Evolutionary conservation across 2,113 vertebrate species (phyloP), one percentile per base, ranked within the genome.

Genomic region (Lanius collurio): DNA sequence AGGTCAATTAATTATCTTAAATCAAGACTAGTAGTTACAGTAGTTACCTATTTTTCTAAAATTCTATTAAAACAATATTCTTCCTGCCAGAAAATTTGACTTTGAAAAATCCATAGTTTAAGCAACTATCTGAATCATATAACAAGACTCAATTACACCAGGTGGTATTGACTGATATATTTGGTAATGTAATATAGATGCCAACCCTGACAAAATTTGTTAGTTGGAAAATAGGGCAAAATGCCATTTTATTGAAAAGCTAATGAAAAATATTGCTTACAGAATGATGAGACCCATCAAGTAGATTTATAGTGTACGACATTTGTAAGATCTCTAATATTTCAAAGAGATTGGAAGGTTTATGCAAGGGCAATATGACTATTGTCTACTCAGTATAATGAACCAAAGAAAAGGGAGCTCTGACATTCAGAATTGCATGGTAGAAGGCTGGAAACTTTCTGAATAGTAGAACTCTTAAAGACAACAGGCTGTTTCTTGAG

Each of bases 121-220:
- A 97, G 77, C 52, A 97, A 91, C 75, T 94, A 89, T 87, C 85
- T 87, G 74, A 94, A 76, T 94, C 65, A 75, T 39, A 86, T 89
- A 95, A 89, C 19, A 91, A 94, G 85, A 85, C 82, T 97, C 83
- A 95, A 78, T 97, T 94, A 92, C 26, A 95, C 57, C 82, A 94
- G 90, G 78, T 95, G 64, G 46, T 97, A 95, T 90, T 96, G 95
- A 97, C 62, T 92, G 83, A 94, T 96, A 41, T 83, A 90, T 97
- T 96, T 97, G 85, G 81, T 97, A 97, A 96, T 70, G 53, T 90
- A 95, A 97, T 94, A 97, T 97, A 97, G 87, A 97, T 96, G 97
- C 84, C 95, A 97, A 87, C 33, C 55, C 63, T 96, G 90, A 96
- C 80, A 97, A 88, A 96, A 97, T 89, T 87, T 86, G 90, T 97